phyloP scores from a whole-genome alignment of 2,113 vertebrate genomes.

The Manacus vitellinus region DNA sequence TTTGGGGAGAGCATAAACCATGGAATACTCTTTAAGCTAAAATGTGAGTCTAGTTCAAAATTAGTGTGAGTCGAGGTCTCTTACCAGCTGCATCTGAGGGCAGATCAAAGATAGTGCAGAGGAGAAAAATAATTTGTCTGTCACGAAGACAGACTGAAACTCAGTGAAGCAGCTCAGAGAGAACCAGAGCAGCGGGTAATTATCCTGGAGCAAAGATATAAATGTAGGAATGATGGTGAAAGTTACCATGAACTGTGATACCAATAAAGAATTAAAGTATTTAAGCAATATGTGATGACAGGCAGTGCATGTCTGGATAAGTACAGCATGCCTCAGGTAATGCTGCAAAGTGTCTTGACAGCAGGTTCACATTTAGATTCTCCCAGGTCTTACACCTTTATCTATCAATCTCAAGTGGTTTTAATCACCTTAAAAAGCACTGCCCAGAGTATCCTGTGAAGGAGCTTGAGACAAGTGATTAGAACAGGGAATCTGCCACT shows the following conservation, averaged over 20 bases:
- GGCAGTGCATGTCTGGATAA: neutral
- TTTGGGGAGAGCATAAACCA: neutral
- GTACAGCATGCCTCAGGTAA: neutral
- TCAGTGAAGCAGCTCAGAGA: slow-evolving; percentile 9
- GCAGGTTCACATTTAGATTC: neutral
- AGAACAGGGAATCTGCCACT: neutral
- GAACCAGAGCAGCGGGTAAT: neutral
- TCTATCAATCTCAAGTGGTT: neutral
- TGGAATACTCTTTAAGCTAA: neutral
- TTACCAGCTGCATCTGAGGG: neutral
- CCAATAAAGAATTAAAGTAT: slow-evolving; percentile 12
- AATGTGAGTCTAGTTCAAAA: neutral
- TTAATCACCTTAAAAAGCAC: neutral
- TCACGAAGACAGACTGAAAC: neutral
- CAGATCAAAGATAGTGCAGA: neutral
- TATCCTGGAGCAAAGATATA: slow-evolving; percentile 39
- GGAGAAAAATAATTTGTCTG: slow-evolving; percentile 18
- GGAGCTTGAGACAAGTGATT: neutral
- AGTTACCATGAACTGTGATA: slow-evolving; percentile 11
- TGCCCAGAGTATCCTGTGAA: neutral
- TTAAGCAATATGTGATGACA: slow-evolving; percentile 37
- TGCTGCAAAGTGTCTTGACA: slow-evolving; percentile 6
- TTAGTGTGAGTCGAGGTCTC: neutral
- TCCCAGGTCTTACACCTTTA: neutral
- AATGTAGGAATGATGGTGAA: neutral